A percentile compares a stretch with the other conserved stretches of the same genome.
Conservation (phyloP, 1,140 invertebrate species). For the Triops longicaudatus region DNA sequence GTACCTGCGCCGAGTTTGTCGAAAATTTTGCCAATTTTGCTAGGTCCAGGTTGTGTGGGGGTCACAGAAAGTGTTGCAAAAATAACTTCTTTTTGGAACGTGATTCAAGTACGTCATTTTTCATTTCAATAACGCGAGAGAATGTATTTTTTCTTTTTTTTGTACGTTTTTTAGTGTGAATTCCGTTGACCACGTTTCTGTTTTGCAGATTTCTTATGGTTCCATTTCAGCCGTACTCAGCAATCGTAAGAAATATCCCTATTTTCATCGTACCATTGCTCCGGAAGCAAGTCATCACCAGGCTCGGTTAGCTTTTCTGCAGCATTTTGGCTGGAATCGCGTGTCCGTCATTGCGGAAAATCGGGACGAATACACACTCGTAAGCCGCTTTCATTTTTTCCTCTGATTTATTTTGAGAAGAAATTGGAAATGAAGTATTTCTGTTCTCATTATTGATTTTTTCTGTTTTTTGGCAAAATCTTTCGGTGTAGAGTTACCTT, state of each 20-base stretch:
- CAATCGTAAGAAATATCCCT: constrained; percentile 70
- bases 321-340: constrained; percentile 73
- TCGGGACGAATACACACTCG: constrained; percentile 71
- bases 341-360: constrained; percentile 78
- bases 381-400: constrained; percentile 39
- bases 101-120: constrained; percentile 60
- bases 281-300: constrained; percentile 80
- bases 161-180: background rate
- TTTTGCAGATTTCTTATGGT: constrained; percentile 67
- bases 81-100: constrained; percentile 83
- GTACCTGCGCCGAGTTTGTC: constrained; percentile 39
- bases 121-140: background rate
- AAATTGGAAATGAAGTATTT: too few species aligned
- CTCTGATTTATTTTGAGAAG: too few species aligned
- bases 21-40: constrained; percentile 54
- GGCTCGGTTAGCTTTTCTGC: constrained; percentile 71
- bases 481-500: too few species aligned
- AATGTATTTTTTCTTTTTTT: background rate
- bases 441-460: too few species aligned
- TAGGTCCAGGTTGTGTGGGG: constrained; percentile 79
- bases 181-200: constrained; percentile 16
- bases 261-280: constrained; percentile 77
- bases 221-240: constrained; percentile 75
- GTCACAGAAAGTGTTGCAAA: constrained; percentile 82
- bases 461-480: too few species aligned